Percentiles rank a stretch among this genome's conserved stretches.
These are phyloP conservation scores for Hybognathus amarus DNA, from an alignment of 2,797 vertebrate species.

Conservation along the genomic window DNA sequence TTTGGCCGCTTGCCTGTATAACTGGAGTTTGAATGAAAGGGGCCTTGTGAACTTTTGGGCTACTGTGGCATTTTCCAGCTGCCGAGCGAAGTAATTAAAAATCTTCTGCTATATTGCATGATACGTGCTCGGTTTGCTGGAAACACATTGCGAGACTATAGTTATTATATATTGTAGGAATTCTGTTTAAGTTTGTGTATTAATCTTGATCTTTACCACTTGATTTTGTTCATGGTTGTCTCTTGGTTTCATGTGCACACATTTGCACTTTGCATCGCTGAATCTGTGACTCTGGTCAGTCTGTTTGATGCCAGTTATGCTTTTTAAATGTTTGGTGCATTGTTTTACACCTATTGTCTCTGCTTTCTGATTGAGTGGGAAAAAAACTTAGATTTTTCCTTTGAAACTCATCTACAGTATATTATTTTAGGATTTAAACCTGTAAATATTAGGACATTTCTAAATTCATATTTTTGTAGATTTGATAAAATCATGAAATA, in stretches of 20 bases:
- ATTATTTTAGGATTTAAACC: neutral
- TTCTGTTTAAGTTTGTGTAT: neutral
- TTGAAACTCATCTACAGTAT: neutral
- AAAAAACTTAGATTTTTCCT: conserved; percentile 15
- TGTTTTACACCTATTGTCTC: conserved; percentile 15
- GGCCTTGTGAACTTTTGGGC: conserved; percentile 61
- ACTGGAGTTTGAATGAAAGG: conserved; percentile 55
- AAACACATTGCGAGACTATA: neutral
- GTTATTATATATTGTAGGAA: conserved; percentile 12
- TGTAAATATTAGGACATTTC: neutral
- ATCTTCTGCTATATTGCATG: conserved; percentile 47
- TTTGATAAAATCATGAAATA: neutral
- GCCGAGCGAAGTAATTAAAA: conserved; percentile 58
- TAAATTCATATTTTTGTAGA: neutral
- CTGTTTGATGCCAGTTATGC: conserved; percentile 33
- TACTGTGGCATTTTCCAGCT: conserved; percentile 59
- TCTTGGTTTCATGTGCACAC: conserved; percentile 22
- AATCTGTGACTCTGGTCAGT: conserved; percentile 12
- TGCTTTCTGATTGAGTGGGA: conserved; percentile 3
- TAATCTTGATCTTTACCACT: neutral
- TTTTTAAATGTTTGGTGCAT: conserved; percentile 32
- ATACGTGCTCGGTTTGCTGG: conserved; percentile 24
- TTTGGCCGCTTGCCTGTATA: conserved; percentile 52
- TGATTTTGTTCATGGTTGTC: neutral
- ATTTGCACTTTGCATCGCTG: neutral